phyloP scores from a whole-genome alignment of 2,113 vertebrate genomes.

The Plectropomus leopardus region DNA sequence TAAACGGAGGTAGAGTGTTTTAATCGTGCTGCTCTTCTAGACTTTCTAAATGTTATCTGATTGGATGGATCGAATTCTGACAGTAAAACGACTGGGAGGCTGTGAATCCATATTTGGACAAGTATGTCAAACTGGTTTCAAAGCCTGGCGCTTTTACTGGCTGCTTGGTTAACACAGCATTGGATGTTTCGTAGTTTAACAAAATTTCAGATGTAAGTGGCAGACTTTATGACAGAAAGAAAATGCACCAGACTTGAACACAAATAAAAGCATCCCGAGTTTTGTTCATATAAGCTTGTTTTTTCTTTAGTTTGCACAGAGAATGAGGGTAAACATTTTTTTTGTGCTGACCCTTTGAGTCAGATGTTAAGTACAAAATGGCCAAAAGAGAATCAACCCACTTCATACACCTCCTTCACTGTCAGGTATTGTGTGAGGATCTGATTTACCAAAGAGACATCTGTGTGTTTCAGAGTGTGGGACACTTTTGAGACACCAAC shows the following conservation, averaged over 20 bases:
- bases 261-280: not conserved
- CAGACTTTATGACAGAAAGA: not conserved
- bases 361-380: constrained; percentile 16
- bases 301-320: constrained; percentile 16
- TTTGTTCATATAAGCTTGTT: not conserved
- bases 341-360: not conserved
- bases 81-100: too few species aligned
- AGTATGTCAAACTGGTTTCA: too few species aligned
- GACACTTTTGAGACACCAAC: constrained; percentile 17
- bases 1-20: too few species aligned
- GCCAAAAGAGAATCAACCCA: not conserved
- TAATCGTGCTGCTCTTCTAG: too few species aligned
- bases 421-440: constrained; percentile 18
- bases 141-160: too few species aligned
- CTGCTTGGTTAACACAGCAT: not conserved
- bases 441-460: constrained; percentile 24
- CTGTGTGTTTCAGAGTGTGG: constrained; percentile 4
- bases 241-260: not conserved
- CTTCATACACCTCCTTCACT: not conserved
- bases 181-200: not conserved
- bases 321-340: not conserved
- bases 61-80: too few species aligned
- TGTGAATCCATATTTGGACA: too few species aligned
- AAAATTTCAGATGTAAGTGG: not conserved
- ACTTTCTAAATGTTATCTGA: too few species aligned